Evolutionary conservation across 37 sponge, comb jelly and placozoan genomes (phyloP), one percentile per base, ranked within the genome.

Genomic region (Oscarella lobularis): DNA sequence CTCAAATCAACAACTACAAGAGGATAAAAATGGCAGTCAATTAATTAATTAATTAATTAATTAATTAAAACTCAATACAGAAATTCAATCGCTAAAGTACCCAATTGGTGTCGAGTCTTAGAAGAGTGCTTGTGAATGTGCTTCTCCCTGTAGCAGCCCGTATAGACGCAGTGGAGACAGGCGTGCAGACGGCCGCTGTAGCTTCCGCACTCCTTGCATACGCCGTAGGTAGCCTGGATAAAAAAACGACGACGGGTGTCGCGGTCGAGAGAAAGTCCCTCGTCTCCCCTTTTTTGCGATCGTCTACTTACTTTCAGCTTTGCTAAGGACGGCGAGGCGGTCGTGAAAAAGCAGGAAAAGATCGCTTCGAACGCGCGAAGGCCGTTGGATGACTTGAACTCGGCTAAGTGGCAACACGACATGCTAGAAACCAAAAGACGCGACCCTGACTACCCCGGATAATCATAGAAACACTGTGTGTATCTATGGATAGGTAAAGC

Each of bases 161-260:
- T 74, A 76, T 78, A 90, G 67, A 94, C 95, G 78, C 95, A 94
- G n/a, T 77, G 78, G 40, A 94, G 80, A 39, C 95, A 94, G 1
- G 91, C 83, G 39, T 87, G 82, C 68, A 94, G 78, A 3, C 80
- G 75, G 2, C 83, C 39, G 37, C 72, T 66, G 75, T 74, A 77
- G 31, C 60, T 67, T n/a, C 76, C 77, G 37, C 95, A 94, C 34
- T 80, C 74, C 41, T 82, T 76, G 48, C 95, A 94, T 0, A 89
- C 36, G 67, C 91, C 88, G 20, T 83, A 84, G 72, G 71, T 74
- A 0, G 79, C 78, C 91, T 90, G 39, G 20, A 34, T 3, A 38
- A 2, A 37, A 66, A 39, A 39, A 33, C 31, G 35, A 0, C 30
- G 38, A 1, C 6, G 27, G 67, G 20, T 37, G n/a, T n/a, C n/a